Conservation (phyloP, 2,888 invertebrate genomes). For the Ectobius pallidus region DNA sequence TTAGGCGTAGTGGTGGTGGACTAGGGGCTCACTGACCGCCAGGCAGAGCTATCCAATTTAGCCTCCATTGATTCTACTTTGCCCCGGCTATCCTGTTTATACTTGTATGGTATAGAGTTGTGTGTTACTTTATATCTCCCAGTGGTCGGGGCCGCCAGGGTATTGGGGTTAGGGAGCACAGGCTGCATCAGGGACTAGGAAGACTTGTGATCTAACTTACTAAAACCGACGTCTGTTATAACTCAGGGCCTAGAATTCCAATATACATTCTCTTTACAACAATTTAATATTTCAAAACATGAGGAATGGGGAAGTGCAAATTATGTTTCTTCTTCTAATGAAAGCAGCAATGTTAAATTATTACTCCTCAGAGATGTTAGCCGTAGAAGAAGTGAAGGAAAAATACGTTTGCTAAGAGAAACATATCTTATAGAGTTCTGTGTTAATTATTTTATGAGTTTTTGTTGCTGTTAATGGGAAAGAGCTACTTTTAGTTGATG, state of each 20-base stretch:
- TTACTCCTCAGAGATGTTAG: no score
- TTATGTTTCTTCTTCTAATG: no score
- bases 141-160: neutral
- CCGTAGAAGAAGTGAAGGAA: no score
- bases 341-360: no score
- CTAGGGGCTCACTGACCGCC: no score
- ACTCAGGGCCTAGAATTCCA: neutral
- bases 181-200: neutral
- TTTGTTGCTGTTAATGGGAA: no score
- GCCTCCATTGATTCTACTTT: neutral
- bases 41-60: no score
- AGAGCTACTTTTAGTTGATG: no score
- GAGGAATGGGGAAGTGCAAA: neutral
- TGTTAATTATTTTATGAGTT: no score
- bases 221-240: neutral
- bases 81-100: neutral
- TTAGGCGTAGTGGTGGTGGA: no score
- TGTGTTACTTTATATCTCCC: constrained; percentile 6
- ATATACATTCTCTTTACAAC: neutral
- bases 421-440: no score
- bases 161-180: neutral
- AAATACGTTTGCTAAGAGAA: no score
- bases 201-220: neutral
- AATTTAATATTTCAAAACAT: neutral
- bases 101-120: neutral